phyloP scores from a whole-genome alignment of 2,888 invertebrate species.

The Colostygia pectinataria region DNA sequence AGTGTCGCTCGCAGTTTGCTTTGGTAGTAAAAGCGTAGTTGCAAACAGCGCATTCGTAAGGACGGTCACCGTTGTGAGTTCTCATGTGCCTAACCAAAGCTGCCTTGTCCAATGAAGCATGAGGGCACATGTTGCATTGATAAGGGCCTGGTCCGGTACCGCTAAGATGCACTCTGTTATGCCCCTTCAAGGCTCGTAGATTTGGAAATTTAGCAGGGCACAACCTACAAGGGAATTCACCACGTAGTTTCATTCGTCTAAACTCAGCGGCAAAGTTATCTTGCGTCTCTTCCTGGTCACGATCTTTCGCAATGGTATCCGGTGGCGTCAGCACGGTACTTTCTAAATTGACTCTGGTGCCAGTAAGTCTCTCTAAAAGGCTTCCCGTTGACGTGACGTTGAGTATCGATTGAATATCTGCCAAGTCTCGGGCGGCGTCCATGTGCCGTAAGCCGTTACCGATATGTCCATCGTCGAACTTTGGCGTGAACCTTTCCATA shows the following conservation, averaged over 20 bases:
- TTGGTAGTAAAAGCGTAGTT: constrained; percentile 98
- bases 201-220: constrained; percentile 95
- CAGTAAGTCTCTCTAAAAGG: constrained; percentile 85
- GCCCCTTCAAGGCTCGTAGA: constrained; percentile 94
- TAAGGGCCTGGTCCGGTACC: constrained; percentile 91
- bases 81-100: constrained; percentile 95
- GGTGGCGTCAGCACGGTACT: constrained; percentile 71
- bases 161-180: constrained; percentile 92
- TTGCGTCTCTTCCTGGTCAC: constrained; percentile 87
- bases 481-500: constrained; percentile 70
- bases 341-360: constrained; percentile 69
- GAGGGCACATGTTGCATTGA: constrained; percentile 96
- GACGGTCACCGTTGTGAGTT: constrained; percentile 97
- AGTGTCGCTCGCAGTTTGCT: constrained; percentile 97
- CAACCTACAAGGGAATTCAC: constrained; percentile 95
- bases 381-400: constrained; percentile 88
- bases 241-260: constrained; percentile 93
- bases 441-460: constrained; percentile 71
- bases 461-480: constrained; percentile 67
- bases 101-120: constrained; percentile 94
- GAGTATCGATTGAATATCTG: constrained; percentile 93
- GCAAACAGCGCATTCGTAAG: constrained; percentile 97
- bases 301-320: constrained; percentile 66
- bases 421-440: constrained; percentile 88
- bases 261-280: constrained; percentile 93